Base-by-base conservation (phyloP, 2,888 invertebrate genomes). In the Liodrosophila aerea region DNA sequence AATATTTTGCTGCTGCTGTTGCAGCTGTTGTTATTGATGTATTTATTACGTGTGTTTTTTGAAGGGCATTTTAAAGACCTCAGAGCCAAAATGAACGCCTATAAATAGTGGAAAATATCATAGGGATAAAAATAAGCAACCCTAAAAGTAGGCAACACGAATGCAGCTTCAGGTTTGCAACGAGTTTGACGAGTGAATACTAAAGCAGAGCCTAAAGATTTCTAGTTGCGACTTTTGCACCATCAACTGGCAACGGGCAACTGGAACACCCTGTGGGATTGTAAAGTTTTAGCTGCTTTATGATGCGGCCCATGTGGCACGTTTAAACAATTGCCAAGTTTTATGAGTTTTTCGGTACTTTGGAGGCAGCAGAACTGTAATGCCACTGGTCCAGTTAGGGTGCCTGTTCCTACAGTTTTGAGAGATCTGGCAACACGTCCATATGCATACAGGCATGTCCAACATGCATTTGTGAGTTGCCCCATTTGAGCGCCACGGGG, bases 281-380 rank as follows among this genome's bases (percentile, higher is more conserved):
- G 29, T 66, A 61, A 66, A 66, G 18, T 65, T 66, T 41, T 45
- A 11, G 54, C 54, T 54, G 47, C 47, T 70, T 53, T 61, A 69
- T 65, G 71, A 50, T 52, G 50, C 59, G 59, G 63, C 60, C 65
- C 62, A 47, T 60, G 66, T 63, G 78, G 78, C 76, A 76, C 83
- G 76, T 82, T 76, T 75, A 76, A 76, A 78, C 76, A 83, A 83
- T 76, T 83, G 73, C 73, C 72, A 83, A 78, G 47, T 68, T 68
- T 68, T 68, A 68, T 68, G 68, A 64, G 58, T 57, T 69, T 64
- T 54, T 68, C 37, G 58, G 64, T 30, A 63, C 43, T 62, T 54
- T 34, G 8, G 15, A 50, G 56, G 31, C 56, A 50, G 12, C 22
- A 22, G 3, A 22, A 22, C 22, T 22, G 22, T 4, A 22, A 22